Evolutionary conservation across 1,140 invertebrate genomes (phyloP), one percentile per base, ranked within the genome.

Genomic region (Parapsyche elsis): DNA sequence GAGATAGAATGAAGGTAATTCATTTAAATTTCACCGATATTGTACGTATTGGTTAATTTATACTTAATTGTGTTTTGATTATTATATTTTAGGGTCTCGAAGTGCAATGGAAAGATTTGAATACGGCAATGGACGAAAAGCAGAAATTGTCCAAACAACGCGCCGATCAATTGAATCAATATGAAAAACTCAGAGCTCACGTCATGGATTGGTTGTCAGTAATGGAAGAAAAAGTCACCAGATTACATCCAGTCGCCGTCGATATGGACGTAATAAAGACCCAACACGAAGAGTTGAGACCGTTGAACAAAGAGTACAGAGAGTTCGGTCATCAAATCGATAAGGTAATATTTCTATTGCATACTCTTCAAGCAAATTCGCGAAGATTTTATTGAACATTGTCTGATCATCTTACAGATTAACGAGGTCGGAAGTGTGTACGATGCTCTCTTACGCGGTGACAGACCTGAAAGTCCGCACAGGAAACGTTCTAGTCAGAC

Each of bases 341-440:
- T 83, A 97, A 96, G 89, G 88, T 89, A 82, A 16, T 77, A 71
- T 70, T 44, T 59, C 59, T 59, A 44, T 23, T 75, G 46, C n/a
- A 10, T 75, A 19, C n/a, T n/a, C n/a, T n/a, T n/a, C n/a, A n/a
- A n/a, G n/a, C n/a, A n/a, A n/a, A n/a, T 38, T 38, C 30, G 30
- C 7, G 1, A 1, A 38, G 7, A 38, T 38, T 38, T 38, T 1
- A 4, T 38, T 53, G 49, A 53, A 61, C 16, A 59, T 61, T 61
- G 14, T 21, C 9, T 24, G 12, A 70, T 78, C 24, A 76, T 53
- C 67, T 79, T 71, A 46, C 67, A 89, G 88, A 91, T 98, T 24
- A 97, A 97, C 87, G 96, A 98, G 85, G 89, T 97, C 0, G 97
- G 96, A 0, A 93, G 92, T 49, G 89, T 93, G 24, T 97, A 97